phyloP scores from a whole-genome alignment of 2,113 vertebrate species.

The Phaethornis superciliosus region DNA sequence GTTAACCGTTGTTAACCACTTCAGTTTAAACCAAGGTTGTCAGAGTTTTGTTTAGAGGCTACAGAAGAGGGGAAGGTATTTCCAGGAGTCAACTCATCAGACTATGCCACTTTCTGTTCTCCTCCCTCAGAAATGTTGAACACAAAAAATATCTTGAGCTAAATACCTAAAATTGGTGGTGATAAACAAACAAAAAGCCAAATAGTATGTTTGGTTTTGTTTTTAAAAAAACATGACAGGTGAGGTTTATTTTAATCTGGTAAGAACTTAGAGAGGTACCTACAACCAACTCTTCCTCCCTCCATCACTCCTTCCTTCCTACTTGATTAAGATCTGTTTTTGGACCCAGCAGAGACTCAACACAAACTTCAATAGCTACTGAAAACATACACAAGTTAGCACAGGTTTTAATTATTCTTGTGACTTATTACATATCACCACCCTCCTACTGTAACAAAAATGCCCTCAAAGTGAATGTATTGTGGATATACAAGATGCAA shows the following conservation, averaged over 20 bases:
- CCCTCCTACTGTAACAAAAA: slow-evolving; percentile 30
- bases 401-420: slow-evolving; percentile 60
- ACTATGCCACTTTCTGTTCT: not conserved
- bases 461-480: slow-evolving; percentile 22
- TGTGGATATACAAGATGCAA: slow-evolving; percentile 26
- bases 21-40: not conserved
- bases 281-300: not conserved
- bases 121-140: not conserved
- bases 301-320: not conserved
- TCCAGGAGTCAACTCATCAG: not conserved
- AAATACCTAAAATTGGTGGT: not conserved
- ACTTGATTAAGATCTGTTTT: slow-evolving; percentile 31
- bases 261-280: not conserved
- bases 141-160: not conserved
- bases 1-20: not conserved
- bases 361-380: slow-evolving; percentile 31
- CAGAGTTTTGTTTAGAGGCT: not conserved
- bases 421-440: slow-evolving; percentile 47
- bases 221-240: not conserved
- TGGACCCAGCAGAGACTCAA: slow-evolving; percentile 25
- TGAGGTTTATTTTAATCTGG: not conserved
- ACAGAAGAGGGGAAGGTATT: not conserved
- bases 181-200: not conserved
- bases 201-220: too few species aligned
- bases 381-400: slow-evolving; percentile 48